A percentile compares a stretch with the other conserved stretches of the same genome.
Conservation (phyloP, 2,113 vertebrate species). For the Oryzias celebensis region DNA sequence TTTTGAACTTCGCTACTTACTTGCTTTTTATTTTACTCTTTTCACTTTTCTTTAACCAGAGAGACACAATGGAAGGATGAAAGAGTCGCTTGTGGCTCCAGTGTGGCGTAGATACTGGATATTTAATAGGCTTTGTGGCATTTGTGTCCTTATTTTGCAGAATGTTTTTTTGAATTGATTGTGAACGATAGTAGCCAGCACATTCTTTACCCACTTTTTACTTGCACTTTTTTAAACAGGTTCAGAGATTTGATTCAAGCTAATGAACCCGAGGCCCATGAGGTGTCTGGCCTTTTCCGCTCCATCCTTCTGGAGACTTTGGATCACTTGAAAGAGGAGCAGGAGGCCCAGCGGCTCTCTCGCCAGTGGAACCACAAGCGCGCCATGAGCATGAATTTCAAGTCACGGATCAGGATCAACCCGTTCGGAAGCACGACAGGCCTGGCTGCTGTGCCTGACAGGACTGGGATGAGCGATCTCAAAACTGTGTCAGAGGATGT, state of each 20-base stretch:
- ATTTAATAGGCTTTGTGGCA: too few species aligned
- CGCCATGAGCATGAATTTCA: constrained; percentile 82
- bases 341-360: constrained; percentile 83
- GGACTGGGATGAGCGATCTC: constrained; percentile 71
- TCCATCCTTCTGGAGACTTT: constrained; percentile 85
- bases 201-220: neutral
- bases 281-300: constrained; percentile 88
- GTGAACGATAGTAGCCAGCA: too few species aligned
- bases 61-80: too few species aligned
- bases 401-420: constrained; percentile 86
- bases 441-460: constrained; percentile 52
- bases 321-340: constrained; percentile 87
- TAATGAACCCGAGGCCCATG: constrained; percentile 87
- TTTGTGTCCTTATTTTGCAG: too few species aligned
- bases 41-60: too few species aligned
- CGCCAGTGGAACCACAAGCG: constrained; percentile 91
- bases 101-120: too few species aligned
- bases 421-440: constrained; percentile 84
- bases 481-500: constrained; percentile 94
- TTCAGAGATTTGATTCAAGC: constrained; percentile 87
- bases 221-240: constrained; percentile 68
- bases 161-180: too few species aligned
- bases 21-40: too few species aligned
- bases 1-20: too few species aligned
- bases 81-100: too few species aligned